phyloP scores from a whole-genome alignment of 2,888 invertebrate species.

The Geophilus truncorum region DNA sequence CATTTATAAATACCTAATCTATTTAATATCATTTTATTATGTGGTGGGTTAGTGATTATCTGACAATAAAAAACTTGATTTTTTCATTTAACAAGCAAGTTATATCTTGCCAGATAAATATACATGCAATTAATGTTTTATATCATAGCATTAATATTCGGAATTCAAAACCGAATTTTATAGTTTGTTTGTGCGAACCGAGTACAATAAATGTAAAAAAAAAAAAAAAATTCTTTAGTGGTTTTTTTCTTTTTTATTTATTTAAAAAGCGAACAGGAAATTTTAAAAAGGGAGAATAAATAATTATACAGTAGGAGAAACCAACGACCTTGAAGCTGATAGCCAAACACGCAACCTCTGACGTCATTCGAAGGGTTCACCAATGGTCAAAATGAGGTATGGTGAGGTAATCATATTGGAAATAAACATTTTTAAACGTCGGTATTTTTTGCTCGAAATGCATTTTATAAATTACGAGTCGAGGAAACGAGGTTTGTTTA shows the following conservation, averaged over 20 bases:
- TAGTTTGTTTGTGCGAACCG: not conserved
- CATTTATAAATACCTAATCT: too few species aligned
- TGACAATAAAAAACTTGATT: too few species aligned
- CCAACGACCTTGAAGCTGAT: conserved; percentile 5
- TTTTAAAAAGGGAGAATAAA: conserved; percentile 8
- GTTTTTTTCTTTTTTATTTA: not conserved
- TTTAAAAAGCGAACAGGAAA: not conserved
- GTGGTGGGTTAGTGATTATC: too few species aligned
- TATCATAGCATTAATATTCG: not conserved
- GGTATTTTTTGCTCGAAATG: too few species aligned
- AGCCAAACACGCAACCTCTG: not conserved
- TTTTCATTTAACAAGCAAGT: too few species aligned
- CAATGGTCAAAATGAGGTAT: not conserved
- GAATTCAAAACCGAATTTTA: too few species aligned
- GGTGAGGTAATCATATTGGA: not conserved
- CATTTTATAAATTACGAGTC: too few species aligned
- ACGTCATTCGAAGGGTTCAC: not conserved
- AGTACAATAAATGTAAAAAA: too few species aligned
- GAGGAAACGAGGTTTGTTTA: too few species aligned
- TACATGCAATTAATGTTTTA: not conserved
- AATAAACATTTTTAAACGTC: too few species aligned
- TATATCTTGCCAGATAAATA: too few species aligned
- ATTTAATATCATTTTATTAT: too few species aligned
- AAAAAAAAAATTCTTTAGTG: not conserved
- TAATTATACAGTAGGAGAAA: not conserved